phyloP scores from a whole-genome alignment of 1,140 invertebrate species.

The Aphis craccivora region DNA sequence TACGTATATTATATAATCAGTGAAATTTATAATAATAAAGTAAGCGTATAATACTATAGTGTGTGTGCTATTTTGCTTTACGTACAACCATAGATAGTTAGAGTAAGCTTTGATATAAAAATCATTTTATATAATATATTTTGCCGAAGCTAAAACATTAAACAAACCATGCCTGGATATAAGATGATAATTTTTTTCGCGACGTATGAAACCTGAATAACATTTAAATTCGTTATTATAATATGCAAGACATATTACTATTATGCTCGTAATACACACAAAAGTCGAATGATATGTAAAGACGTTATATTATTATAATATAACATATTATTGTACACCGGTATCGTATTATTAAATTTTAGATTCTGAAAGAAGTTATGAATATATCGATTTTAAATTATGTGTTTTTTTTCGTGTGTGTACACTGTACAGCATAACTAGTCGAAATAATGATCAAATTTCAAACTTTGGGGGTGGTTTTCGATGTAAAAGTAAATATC shows the following conservation, averaged over 20 bases:
- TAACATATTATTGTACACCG: not conserved
- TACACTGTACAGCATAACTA: too few relatives aligned
- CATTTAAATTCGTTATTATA: constrained; percentile 13
- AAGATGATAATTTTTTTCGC: not conserved
- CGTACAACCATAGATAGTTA: not conserved
- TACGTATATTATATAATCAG: not conserved
- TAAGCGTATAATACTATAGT: not conserved
- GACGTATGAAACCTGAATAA: not conserved
- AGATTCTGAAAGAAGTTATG: too few relatives aligned
- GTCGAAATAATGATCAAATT: too few relatives aligned
- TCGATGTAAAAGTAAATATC: too few relatives aligned
- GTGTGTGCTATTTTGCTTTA: not conserved
- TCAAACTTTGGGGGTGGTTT: too few relatives aligned
- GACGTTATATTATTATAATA: not conserved
- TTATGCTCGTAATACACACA: not conserved
- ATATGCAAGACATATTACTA: not conserved
- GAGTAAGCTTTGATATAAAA: not conserved
- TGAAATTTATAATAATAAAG: not conserved
- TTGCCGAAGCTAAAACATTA: not conserved
- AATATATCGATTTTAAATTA: too few relatives aligned
- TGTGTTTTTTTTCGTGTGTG: too few relatives aligned
- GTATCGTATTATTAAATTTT: not conserved
- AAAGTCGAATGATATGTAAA: not conserved
- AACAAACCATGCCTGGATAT: not conserved
- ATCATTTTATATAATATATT: not conserved